Percentiles rank a stretch among this genome's conserved stretches.
phyloP scores from a whole-genome alignment of 2,113 vertebrate genomes.

The Dolichallabes microphthalmus region DNA sequence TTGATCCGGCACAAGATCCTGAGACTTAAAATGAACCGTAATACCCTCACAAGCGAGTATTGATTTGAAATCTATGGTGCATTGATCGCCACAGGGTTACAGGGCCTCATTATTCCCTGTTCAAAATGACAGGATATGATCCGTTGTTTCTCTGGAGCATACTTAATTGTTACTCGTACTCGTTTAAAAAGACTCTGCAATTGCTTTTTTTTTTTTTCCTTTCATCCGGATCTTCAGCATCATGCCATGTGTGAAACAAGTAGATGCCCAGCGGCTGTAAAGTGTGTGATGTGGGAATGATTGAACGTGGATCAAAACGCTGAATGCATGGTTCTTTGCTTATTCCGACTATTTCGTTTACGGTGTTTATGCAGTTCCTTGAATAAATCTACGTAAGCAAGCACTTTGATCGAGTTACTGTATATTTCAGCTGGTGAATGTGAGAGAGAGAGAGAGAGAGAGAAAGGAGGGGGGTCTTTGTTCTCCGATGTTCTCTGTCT shows the following conservation, averaged over 20 bases:
- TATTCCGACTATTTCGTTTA: background rate
- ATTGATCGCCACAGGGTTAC: conserved; percentile 25
- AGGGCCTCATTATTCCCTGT: conserved; percentile 29
- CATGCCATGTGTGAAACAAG: background rate
- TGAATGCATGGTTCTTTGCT: background rate
- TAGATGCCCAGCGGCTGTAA: background rate
- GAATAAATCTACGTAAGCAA: conserved; percentile 3
- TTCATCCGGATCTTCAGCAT: background rate
- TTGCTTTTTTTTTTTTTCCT: background rate
- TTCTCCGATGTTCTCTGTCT: conserved; percentile 16
- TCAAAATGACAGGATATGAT: background rate
- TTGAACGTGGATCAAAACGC: too few relatives aligned
- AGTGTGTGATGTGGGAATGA: too few relatives aligned
- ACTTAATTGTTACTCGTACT: background rate
- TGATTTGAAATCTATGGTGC: conserved; percentile 32
- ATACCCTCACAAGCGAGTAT: conserved; percentile 36
- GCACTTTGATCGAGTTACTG: conserved; percentile 15
- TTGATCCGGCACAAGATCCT: conserved; percentile 36
- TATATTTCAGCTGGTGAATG: background rate
- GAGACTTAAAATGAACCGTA: conserved; percentile 35
- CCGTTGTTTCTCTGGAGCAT: background rate
- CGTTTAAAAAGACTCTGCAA: background rate
- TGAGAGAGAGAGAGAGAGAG: background rate
- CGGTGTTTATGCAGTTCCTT: background rate
- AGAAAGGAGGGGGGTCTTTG: background rate